Conservation (phyloP, 2,888 invertebrate species). For the Oscheius sp. region DNA sequence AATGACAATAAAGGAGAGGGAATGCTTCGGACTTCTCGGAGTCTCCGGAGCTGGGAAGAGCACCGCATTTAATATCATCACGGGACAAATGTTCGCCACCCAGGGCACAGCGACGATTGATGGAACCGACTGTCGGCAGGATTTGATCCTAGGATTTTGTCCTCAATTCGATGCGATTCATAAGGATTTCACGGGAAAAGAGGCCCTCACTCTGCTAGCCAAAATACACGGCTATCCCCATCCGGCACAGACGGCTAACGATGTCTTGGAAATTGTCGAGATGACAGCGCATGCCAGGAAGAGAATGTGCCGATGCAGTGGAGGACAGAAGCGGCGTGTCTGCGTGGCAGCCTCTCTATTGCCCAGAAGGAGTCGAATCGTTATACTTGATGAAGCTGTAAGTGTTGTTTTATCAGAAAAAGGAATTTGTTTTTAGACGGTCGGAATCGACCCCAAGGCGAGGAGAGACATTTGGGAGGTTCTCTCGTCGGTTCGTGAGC, state of each 20-base stretch:
- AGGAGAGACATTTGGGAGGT: conserved; percentile 75
- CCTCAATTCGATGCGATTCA: conserved; percentile 64
- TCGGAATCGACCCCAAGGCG: conserved; percentile 76
- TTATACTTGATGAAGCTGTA: conserved; percentile 76
- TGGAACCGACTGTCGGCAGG: conserved; percentile 42
- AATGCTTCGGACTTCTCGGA: conserved; percentile 66
- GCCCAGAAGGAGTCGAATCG: conserved; percentile 75
- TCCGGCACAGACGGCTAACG: conserved; percentile 38
- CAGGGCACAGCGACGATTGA: conserved; percentile 51
- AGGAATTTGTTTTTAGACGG: no score
- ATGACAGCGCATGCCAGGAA: conserved; percentile 60
- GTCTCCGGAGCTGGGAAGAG: conserved; percentile 63
- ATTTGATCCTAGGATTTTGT: conserved; percentile 57
- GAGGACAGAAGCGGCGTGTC: conserved; percentile 83
- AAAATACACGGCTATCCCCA: conserved; percentile 47
- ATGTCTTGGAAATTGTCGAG: conserved; percentile 54
- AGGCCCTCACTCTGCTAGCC: conserved; percentile 54
- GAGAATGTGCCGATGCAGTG: conserved; percentile 70
- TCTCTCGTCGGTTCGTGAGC: conserved; percentile 39
- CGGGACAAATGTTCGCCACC: conserved; percentile 44
- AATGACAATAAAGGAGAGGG: conserved; percentile 50
- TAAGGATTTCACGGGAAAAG: conserved; percentile 56
- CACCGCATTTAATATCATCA: conserved; percentile 64
- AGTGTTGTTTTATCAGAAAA: no score
- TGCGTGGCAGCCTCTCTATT: conserved; percentile 82